Base-by-base conservation (phyloP, 1,140 invertebrate genomes). In the Orius insidiosus region DNA sequence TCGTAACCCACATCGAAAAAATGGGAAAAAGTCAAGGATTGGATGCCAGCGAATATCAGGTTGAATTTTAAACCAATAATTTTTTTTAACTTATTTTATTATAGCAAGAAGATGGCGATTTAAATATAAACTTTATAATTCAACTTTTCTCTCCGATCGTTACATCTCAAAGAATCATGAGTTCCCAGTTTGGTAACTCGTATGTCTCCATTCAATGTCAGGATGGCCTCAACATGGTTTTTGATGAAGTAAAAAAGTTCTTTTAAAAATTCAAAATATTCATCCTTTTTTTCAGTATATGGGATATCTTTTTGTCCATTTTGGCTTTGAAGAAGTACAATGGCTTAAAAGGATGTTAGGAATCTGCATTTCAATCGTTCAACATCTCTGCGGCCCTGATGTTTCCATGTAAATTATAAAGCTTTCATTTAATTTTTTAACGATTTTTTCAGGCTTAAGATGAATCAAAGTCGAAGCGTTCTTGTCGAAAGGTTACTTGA, bases 121-220 rank as follows among this genome's bases (percentile, higher is more conserved):
- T 72, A 2, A 69, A 66, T 60, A 60, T 69, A 38, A 78, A 84
- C 59, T 67, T 82, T 37, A 68, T 87, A 18, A 77, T 87, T 52
- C 85, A 88, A 66, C 62, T 87, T 24, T 80, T 88, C 59, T 81
- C 83, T 11, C 85, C 85, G 2, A 73, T 88, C 48, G 74, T 88
- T 10, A 82, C 84, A 19, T 88, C 85, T 0, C 82, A 88, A 54
- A 67, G 80, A 52, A 72, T 87, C 14, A 86, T 90, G 80, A 74
- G 75, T 51, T 82, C 76, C 11, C 82, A 87, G 55, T 85, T 86
- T 68, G 78, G 81, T 10, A 88, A 88, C 59, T 83, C 81, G 4
- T 90, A 88, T 54, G 77, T 76, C 3, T 80, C 79, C 0, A 75
- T 88, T 54, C 74, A 78, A 56, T 87, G 82, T 61, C 69, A 80